Base-by-base conservation (phyloP, 1,140 invertebrate genomes). In the Lucilia cuprina region DNA sequence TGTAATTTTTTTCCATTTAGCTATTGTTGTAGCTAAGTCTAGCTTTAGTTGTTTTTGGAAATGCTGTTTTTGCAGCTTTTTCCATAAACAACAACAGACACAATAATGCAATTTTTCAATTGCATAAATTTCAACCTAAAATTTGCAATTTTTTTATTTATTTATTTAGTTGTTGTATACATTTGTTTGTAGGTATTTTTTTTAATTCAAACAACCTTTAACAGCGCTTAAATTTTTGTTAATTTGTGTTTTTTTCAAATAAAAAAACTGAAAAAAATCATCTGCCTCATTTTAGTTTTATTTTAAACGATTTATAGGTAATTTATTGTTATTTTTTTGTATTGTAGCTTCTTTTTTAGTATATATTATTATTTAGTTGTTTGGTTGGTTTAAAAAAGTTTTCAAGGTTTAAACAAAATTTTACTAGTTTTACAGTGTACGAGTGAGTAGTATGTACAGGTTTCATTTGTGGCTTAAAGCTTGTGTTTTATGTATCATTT, bases 101-200 rank as follows among this genome's bases (percentile, higher is more conserved):
- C 21, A 21, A 70, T 70, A 70, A 70, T 70, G 65, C 65, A 70
- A 70, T 70, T 70, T 19, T 21, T 21, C n/a, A 70, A 70, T 70
- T 70, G 65, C 65, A 70, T 70, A 70, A 70, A 70, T 70, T 70
- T 70, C 65, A 70, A 70, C 8, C 65, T 21, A 70, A 70, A 70
- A 70, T 70, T 70, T 70, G 65, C 65, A 21, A 70, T 70, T 19
- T 21, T 17, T 55, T 55, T 55, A 5, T 41, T 5, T 8, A 10
- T 41, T 41, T 41, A 3, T 60, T n/a, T 17, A 60, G 13, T 60
- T 17, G 13, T 60, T n/a, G 55, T 60, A n/a, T 60, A 10, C 10
- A 8, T 60, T 17, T 14, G 50, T 60, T 70, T 70, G n/a, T 70
- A 70, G 25, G 25, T 70, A 21, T 70, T 21, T 25, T 70, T 19